Percentiles rank a stretch among this genome's conserved stretches.
These are phyloP conservation scores for Calliphora vicina DNA, from an alignment of 1,140 invertebrate genomes.

Conservation along the genomic window DNA sequence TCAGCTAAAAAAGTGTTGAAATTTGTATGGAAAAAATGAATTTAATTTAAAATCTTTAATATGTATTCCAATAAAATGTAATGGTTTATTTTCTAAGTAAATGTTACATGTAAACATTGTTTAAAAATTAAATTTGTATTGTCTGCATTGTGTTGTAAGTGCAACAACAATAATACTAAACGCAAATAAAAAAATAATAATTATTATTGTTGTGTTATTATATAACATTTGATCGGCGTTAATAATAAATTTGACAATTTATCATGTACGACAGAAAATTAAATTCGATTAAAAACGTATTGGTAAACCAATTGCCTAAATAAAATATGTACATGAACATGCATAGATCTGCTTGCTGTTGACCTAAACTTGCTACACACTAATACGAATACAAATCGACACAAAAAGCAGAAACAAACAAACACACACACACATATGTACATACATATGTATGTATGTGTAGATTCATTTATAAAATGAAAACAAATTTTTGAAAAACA, in stretches of 20 bases:
- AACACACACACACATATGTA: neutral
- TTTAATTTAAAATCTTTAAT: no score
- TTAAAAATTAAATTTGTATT: no score
- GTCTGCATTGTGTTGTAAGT: no score
- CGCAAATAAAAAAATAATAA: no score
- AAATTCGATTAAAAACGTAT: constrained; percentile 17
- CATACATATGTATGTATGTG: no score
- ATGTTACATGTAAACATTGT: no score
- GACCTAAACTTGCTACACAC: neutral
- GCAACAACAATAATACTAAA: no score
- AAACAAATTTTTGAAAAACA: neutral
- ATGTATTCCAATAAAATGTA: no score
- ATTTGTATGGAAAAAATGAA: neutral
- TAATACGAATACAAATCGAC: neutral
- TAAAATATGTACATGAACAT: neutral
- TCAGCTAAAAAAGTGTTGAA: neutral
- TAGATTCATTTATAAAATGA: no score
- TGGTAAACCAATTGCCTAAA: constrained; percentile 6
- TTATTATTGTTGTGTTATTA: neutral
- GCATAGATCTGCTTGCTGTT: neutral
- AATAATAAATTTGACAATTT: constrained; percentile 7
- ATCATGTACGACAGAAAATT: neutral
- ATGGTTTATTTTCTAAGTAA: no score
- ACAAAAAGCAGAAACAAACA: neutral
- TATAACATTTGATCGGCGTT: neutral